Evolutionary conservation across 2,113 vertebrate species (phyloP).

Genomic region (Rattus norvegicus): DNA sequence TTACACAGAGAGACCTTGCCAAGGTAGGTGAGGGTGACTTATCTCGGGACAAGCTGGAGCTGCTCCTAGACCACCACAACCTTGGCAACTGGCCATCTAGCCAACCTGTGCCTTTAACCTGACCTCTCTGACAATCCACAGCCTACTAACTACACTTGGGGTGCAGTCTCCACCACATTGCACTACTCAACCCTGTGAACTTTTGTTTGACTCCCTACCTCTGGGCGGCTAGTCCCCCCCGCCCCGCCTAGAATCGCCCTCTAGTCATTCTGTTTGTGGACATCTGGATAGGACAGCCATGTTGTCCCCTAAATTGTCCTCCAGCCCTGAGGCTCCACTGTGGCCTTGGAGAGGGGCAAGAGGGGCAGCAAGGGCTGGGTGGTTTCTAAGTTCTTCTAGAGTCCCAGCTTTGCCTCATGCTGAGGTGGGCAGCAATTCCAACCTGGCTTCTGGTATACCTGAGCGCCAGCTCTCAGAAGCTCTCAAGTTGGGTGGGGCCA

Average conservation of each 20-base stretch:
- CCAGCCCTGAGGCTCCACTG: accelerated
- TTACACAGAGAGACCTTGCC: neutral
- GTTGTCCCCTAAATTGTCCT: accelerated
- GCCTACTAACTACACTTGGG: neutral
- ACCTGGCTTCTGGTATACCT: accelerated
- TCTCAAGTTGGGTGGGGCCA: accelerated
- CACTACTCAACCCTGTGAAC: neutral
- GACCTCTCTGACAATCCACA: neutral
- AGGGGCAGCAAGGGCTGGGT: neutral
- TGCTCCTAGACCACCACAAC: neutral
- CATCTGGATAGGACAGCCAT: neutral
- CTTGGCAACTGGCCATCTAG: too few species aligned
- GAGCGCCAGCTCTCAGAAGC: accelerated
- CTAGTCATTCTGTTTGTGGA: accelerated
- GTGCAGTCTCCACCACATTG: neutral
- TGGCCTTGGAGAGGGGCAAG: accelerated
- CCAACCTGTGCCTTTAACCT: neutral
- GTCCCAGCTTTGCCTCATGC: neutral
- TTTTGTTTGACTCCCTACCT: neutral
- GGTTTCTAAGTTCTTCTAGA: accelerated
- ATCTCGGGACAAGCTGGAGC: too few species aligned
- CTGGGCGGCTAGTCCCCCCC: neutral
- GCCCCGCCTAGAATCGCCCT: neutral
- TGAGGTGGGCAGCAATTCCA: neutral
- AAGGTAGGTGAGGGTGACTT: neutral